These are phyloP conservation scores for Pseudochromis fuscus DNA, from an alignment of 2,797 vertebrate species.

Conservation along the genomic window DNA sequence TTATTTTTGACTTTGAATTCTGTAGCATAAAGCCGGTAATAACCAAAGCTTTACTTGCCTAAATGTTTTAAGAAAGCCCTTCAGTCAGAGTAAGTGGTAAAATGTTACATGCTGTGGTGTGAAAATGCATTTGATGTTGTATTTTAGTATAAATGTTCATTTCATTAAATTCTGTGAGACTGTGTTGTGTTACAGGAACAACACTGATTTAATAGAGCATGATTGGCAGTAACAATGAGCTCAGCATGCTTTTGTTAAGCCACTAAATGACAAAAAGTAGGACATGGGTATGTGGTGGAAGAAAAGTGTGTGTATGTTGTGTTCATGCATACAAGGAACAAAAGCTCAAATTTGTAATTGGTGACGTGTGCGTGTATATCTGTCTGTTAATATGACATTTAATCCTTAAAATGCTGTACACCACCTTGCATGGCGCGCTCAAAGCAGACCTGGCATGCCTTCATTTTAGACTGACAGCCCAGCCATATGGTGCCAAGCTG, in stretches of 20 bases:
- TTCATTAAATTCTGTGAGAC: slow-evolving; percentile 26
- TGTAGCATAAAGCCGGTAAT: not conserved
- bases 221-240: slow-evolving; percentile 56
- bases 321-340: slow-evolving; percentile 23
- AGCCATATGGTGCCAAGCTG: slow-evolving; percentile 70
- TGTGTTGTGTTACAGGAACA: slow-evolving; percentile 49
- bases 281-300: slow-evolving; percentile 31
- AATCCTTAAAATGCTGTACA: slow-evolving; percentile 22
- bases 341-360: slow-evolving; percentile 14
- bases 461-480: slow-evolving; percentile 63
- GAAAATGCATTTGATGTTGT: slow-evolving; percentile 29
- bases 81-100: slow-evolving; percentile 19
- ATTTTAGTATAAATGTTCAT: slow-evolving; percentile 27
- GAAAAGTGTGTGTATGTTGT: slow-evolving; percentile 22
- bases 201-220: slow-evolving; percentile 54
- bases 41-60: slow-evolving; percentile 9
- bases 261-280: slow-evolving; percentile 52
- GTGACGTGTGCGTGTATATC: slow-evolving; percentile 3
- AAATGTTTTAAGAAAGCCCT: slow-evolving; percentile 18
- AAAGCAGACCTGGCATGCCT: slow-evolving; percentile 51
- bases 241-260: slow-evolving; percentile 60
- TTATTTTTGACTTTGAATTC: slow-evolving; percentile 4
- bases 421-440: slow-evolving; percentile 45
- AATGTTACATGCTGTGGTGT: slow-evolving; percentile 25
- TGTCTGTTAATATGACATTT: slow-evolving; percentile 30